phyloP scores from a whole-genome alignment of 2,888 invertebrate species.

The Drosophila heteroneura region DNA sequence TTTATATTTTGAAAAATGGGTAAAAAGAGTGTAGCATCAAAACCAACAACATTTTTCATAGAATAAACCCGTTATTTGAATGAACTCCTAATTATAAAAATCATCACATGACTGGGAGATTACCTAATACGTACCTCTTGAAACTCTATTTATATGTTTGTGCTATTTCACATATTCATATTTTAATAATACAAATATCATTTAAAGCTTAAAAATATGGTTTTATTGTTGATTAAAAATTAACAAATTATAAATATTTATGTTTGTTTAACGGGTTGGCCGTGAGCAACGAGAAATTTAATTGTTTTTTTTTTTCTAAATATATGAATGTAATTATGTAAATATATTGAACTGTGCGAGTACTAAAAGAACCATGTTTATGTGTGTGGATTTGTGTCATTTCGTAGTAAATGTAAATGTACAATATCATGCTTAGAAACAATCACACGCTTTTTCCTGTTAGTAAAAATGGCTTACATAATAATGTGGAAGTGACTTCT shows the following conservation, averaged over 20 bases:
- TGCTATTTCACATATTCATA: not conserved
- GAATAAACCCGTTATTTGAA: not conserved
- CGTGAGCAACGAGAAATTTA: conserved; percentile 16
- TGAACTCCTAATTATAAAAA: not conserved
- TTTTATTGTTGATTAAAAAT: conserved; percentile 11
- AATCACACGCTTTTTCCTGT: conserved; percentile 5
- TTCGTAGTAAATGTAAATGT: conserved; percentile 6
- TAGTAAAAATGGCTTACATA: conserved; percentile 11
- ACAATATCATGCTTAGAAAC: conserved; percentile 6
- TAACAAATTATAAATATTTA: conserved; percentile 9
- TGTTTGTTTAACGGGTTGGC: conserved; percentile 3
- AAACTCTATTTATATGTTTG: not conserved
- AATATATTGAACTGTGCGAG: conserved; percentile 15
- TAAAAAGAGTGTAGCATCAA: not conserved
- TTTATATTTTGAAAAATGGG: not conserved
- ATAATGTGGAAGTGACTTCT: not conserved
- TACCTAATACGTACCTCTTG: not conserved
- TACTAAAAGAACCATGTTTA: conserved; percentile 6
- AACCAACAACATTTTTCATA: not conserved
- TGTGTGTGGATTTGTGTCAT: conserved; percentile 2
- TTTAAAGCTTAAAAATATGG: conserved; percentile 23
- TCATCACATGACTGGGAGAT: not conserved
- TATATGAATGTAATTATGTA: conserved; percentile 7
- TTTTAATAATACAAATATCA: not conserved
- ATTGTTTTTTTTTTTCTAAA: not conserved